These are phyloP conservation scores for Melitaea cinxia DNA, from an alignment of 1,140 invertebrate species.

Conservation along the genomic window DNA sequence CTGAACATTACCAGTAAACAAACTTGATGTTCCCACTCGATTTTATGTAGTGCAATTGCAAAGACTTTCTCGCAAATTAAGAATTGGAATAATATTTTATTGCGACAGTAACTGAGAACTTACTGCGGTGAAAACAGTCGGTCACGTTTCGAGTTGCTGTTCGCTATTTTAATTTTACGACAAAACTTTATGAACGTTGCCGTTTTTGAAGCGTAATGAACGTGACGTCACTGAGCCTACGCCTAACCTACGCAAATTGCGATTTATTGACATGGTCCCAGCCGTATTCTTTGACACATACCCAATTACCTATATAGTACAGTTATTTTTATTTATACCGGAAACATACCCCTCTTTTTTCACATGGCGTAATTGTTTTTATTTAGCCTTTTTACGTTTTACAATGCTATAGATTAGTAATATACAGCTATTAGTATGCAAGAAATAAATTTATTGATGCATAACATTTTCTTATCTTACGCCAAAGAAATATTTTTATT, in stretches of 20 bases:
- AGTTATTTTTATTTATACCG: too few relatives aligned
- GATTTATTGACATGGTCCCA: conserved; percentile 2
- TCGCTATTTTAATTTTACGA: conserved; percentile 1
- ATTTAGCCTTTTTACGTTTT: too few relatives aligned
- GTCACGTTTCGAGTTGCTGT: background rate
- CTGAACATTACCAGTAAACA: conserved; percentile 44
- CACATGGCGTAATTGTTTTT: too few relatives aligned
- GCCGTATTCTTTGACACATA: conserved; percentile 13
- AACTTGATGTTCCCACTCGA: conserved; percentile 1
- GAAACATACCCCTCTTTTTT: too few relatives aligned
- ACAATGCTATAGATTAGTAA: too few relatives aligned
- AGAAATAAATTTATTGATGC: too few relatives aligned
- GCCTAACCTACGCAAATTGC: conserved; percentile 29
- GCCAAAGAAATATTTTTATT: too few relatives aligned
- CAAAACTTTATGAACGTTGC: background rate
- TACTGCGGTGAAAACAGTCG: conserved; percentile 5
- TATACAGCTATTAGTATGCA: too few relatives aligned
- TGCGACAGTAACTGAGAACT: conserved; percentile 17
- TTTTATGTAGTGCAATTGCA: conserved; percentile 35
- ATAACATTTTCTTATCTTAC: too few relatives aligned
- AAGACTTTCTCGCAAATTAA: conserved; percentile 20
- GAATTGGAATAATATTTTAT: conserved; percentile 19
- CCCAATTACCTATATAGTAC: background rate
- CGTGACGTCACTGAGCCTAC: conserved; percentile 31
- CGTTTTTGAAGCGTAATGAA: conserved; percentile 3